phyloP scores from a whole-genome alignment of 2,113 vertebrate genomes.

The Rhinichthys klamathensis region DNA sequence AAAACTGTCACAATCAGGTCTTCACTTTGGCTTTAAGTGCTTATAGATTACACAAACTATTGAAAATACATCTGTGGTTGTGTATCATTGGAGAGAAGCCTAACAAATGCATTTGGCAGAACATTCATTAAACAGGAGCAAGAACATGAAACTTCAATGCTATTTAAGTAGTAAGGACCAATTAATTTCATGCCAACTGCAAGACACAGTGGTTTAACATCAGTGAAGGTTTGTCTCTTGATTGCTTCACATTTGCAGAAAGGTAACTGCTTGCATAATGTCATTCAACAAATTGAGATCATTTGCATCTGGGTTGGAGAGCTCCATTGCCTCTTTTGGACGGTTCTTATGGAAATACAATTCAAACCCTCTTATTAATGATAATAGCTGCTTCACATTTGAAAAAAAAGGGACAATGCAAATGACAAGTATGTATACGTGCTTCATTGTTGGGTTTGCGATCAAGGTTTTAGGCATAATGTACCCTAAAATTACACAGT shows the following conservation, averaged over 20 bases:
- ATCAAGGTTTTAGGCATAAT: constrained; percentile 1
- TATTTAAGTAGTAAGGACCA: not conserved
- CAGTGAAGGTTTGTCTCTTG: constrained; percentile 12
- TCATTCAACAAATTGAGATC: constrained; percentile 46
- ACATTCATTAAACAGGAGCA: not conserved
- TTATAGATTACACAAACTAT: not conserved
- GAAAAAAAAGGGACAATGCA: not conserved
- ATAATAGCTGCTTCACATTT: constrained; percentile 28
- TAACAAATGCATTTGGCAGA: constrained; percentile 9
- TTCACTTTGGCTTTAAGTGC: not conserved
- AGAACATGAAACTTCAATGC: constrained; percentile 60
- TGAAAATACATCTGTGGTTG: not conserved
- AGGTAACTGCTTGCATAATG: constrained; percentile 39
- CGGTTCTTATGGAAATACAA: constrained; percentile 31
- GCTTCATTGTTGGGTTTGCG: not conserved
- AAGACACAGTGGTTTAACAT: constrained; percentile 14
- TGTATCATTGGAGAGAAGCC: constrained; percentile 1
- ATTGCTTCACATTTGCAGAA: constrained; percentile 38
- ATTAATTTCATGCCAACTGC: not conserved
- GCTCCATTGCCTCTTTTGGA: constrained; percentile 29
- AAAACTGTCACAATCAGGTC: not conserved
- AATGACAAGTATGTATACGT: not conserved
- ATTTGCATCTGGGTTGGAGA: constrained; percentile 48
- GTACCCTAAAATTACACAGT: not conserved
- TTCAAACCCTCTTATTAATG: constrained; percentile 45